These are phyloP conservation scores for Escarpia spicata DNA, from an alignment of 2,888 invertebrate genomes.

Conservation along the genomic window DNA sequence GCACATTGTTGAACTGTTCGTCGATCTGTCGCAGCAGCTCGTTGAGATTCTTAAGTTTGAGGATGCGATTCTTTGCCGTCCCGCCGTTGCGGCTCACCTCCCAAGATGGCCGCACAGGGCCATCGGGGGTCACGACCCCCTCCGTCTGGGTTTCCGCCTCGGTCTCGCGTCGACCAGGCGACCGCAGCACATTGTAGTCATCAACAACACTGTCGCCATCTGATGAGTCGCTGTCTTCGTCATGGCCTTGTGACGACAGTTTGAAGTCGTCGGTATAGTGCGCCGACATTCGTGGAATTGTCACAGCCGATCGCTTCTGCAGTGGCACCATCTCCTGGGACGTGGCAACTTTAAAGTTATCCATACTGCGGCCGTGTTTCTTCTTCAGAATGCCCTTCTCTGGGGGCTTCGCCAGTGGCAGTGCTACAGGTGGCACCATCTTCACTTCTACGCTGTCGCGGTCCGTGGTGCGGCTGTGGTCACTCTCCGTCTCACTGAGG, in stretches of 20 bases:
- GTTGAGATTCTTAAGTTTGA: constrained; percentile 35
- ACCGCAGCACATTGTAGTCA: not conserved
- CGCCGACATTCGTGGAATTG: constrained; percentile 3
- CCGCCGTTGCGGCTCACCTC: not conserved
- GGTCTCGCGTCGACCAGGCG: not conserved
- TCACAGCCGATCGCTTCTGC: constrained; percentile 19
- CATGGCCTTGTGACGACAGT: not conserved
- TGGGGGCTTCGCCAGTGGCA: constrained; percentile 50
- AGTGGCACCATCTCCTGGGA: constrained; percentile 17
- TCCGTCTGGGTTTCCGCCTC: not conserved
- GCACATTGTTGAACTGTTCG: constrained; percentile 35
- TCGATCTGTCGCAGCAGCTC: constrained; percentile 35
- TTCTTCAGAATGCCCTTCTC: constrained; percentile 62
- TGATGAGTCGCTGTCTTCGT: not conserved
- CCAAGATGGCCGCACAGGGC: not conserved
- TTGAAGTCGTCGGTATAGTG: not conserved
- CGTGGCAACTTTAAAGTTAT: not conserved
- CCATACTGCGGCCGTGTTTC: constrained; percentile 17
- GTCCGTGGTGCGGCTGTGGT: constrained; percentile 33
- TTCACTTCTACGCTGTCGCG: constrained; percentile 37
- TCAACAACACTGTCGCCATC: not conserved
- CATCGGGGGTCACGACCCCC: not conserved
- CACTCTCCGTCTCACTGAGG: constrained; percentile 36
- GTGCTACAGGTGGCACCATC: constrained; percentile 22
- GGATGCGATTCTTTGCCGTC: constrained; percentile 27